Percentiles rank a stretch among this genome's conserved stretches.
These are phyloP conservation scores for Eupithecia pulchellata DNA, from an alignment of 2,888 invertebrate species.

Conservation along the genomic window DNA sequence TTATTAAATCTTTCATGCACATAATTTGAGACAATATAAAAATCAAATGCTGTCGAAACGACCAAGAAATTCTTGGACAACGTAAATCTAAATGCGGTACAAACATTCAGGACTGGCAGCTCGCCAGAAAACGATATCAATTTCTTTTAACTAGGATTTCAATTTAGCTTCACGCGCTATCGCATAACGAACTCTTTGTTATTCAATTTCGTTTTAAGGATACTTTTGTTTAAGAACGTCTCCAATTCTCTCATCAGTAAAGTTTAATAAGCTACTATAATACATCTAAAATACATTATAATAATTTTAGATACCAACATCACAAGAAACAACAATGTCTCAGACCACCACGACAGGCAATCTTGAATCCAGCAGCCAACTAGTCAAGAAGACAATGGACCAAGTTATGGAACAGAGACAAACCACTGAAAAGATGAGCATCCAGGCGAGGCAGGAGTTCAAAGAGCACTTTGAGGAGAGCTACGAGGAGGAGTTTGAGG, in stretches of 20 bases:
- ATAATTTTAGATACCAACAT: slow-evolving; percentile 55
- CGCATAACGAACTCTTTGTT: slow-evolving; percentile 56
- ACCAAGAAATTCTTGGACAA: slow-evolving; percentile 61
- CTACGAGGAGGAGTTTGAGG: slow-evolving; percentile 82
- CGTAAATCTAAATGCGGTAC: slow-evolving; percentile 75
- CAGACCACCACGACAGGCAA: slow-evolving; percentile 58
- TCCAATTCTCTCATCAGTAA: neutral
- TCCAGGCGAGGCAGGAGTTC: slow-evolving; percentile 82
- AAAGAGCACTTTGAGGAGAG: slow-evolving; percentile 78
- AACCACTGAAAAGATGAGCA: slow-evolving; percentile 73
- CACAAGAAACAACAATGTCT: slow-evolving; percentile 66
- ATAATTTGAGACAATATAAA: slow-evolving; percentile 28
- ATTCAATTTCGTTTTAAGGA: slow-evolving; percentile 41
- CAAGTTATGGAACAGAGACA: slow-evolving; percentile 74
- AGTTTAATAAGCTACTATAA: neutral
- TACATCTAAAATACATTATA: slow-evolving; percentile 26
- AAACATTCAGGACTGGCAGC: slow-evolving; percentile 69
- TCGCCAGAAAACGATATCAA: slow-evolving; percentile 71
- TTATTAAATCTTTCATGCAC: neutral
- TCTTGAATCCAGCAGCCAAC: slow-evolving; percentile 77
- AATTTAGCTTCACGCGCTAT: slow-evolving; percentile 58
- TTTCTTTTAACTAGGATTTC: slow-evolving; percentile 70
- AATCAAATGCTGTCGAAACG: slow-evolving; percentile 41
- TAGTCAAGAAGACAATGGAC: slow-evolving; percentile 81
- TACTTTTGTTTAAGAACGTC: slow-evolving; percentile 29